Evolutionary conservation across 2,888 invertebrate species (phyloP), one percentile per base, ranked within the genome.

Genomic region (Carpatolechia fugitivella): DNA sequence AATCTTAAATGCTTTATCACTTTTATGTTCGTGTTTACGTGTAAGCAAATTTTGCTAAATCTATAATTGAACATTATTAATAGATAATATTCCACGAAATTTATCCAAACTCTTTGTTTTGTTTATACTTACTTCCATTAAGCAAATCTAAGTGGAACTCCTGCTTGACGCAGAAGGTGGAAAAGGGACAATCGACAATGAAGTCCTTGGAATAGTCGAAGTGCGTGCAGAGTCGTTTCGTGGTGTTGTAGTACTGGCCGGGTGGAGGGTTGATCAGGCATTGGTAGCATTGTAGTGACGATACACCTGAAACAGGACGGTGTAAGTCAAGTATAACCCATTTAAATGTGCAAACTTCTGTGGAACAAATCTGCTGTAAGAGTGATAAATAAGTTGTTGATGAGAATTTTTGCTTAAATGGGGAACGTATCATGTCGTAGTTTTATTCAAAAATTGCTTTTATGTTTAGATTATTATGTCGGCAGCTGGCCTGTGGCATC

Each of bases 101-200:
- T 3, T 24, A 6, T 4, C 24, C 24, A 24, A 4, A 24, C 3
- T 24, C 3, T 24, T 24, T 4, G 6, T 24, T 14, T 8, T 48
- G n/a, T n/a, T 14, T 44, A 31, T 38, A 83, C 91, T 78, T 80
- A 94, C 94, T 92, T 88, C 94, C 94, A 70, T 93, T 93, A 62
- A 92, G 92, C 68, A 95, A 91, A 60, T 93, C 87, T 14, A 93
- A 90, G 62, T 91, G 91, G 60, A 93, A 93, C 49, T 93, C 93
- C 70, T 93, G 93, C 77, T 96, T 97, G 90, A 94, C 92, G 74
- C 97, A 97, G 91, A 96, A 94, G 1, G 96, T 96, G 0, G 97
- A 97, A 72, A 92, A 94, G 0, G 95, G 94, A 74, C 97, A 97
- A 60, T 94, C 93, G 4, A 94, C 92, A 58, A 94, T 92, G 79